Conservation (phyloP, 2,797 vertebrate species). For the Argya squamiceps region DNA sequence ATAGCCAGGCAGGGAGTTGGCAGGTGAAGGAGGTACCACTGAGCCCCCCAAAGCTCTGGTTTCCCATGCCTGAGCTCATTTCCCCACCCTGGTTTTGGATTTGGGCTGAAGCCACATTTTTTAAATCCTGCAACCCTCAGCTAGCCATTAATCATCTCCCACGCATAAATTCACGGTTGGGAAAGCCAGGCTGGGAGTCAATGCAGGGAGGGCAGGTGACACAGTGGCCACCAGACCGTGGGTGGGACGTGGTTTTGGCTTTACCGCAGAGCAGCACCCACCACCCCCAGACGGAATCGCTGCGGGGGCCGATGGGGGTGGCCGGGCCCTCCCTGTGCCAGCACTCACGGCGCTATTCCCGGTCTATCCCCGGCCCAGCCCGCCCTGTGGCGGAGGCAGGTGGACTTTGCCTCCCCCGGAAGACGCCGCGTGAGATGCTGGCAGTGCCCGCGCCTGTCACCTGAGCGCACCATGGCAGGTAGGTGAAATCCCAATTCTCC, state of each 20-base stretch:
- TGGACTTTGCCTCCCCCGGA: conserved; percentile 18
- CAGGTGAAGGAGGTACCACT: background rate
- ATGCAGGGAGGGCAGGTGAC: background rate
- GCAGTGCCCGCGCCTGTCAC: accelerated
- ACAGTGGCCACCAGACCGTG: accelerated
- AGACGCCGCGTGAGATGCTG: accelerated
- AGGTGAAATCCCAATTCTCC: background rate
- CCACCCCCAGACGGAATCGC: accelerated
- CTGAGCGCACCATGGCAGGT: background rate
- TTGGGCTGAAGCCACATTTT: background rate
- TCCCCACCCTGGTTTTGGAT: background rate
- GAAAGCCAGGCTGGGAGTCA: background rate
- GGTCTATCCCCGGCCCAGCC: background rate
- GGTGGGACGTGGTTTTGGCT: background rate
- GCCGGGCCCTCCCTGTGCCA: accelerated
- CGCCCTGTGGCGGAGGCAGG: accelerated
- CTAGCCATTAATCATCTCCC: background rate
- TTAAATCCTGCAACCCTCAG: background rate
- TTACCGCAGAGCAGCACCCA: accelerated
- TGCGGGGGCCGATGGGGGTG: accelerated
- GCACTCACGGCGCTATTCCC: accelerated
- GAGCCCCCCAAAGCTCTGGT: background rate
- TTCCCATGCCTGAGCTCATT: accelerated
- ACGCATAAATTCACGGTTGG: accelerated
- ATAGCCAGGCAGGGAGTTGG: background rate